A percentile compares a stretch with the other conserved stretches of the same genome.
phyloP scores from a whole-genome alignment of 2,797 vertebrate species.

The Gambusia yucatana region DNA sequence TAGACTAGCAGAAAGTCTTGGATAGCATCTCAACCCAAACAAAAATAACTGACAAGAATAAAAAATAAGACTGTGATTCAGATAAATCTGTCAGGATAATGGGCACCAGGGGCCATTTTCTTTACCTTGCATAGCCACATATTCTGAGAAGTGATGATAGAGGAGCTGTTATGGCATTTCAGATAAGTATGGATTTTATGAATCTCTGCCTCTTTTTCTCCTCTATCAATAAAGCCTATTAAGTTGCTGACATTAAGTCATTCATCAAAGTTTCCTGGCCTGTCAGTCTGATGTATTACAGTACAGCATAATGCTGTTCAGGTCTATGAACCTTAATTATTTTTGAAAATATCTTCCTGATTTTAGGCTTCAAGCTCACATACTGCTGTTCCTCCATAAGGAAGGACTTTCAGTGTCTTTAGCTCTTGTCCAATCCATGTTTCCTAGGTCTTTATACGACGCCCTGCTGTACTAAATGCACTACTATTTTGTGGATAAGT shows the following conservation, averaged over 20 bases:
- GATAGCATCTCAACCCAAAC: slow-evolving; percentile 4
- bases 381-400: not conserved
- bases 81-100: slow-evolving; percentile 36
- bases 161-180: slow-evolving; percentile 53
- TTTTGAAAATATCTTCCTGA: not conserved
- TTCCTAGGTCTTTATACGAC: not conserved
- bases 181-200: slow-evolving; percentile 64
- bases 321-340: slow-evolving; percentile 28
- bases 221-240: slow-evolving; percentile 58
- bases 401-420: not conserved
- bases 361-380: not conserved
- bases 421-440: not conserved
- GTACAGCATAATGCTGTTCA: slow-evolving; percentile 8
- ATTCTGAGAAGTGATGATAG: slow-evolving; percentile 44
- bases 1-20: not conserved
- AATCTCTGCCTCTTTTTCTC: slow-evolving; percentile 41
- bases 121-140: slow-evolving; percentile 15
- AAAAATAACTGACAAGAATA: slow-evolving; percentile 10
- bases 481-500: not conserved
- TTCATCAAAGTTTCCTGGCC: slow-evolving; percentile 64
- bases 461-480: not conserved
- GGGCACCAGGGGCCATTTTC: slow-evolving; percentile 13
- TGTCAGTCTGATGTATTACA: slow-evolving; percentile 35
- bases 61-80: slow-evolving; percentile 26
- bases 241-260: slow-evolving; percentile 45